A percentile compares a stretch with the other conserved stretches of the same genome.
These are phyloP conservation scores for Capreolus pygargus DNA, from an alignment of 2,113 vertebrate genomes.

Conservation along the genomic window DNA sequence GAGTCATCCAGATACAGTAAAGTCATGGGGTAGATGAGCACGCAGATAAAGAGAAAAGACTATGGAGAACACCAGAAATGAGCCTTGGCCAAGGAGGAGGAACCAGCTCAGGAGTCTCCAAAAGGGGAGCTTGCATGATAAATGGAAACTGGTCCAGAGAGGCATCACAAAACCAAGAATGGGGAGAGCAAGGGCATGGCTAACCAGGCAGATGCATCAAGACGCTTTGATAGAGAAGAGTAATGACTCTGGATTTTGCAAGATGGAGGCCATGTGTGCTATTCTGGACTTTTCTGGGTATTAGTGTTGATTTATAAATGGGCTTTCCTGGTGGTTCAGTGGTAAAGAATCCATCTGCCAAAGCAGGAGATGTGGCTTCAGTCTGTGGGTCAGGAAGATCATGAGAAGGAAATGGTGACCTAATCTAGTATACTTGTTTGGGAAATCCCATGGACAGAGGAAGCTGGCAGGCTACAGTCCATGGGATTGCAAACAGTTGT, in stretches of 20 bases:
- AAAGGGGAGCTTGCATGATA: not conserved
- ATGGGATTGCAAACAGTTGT: not conserved
- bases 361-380: not conserved
- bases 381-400: not conserved
- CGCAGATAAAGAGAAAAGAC: not conserved
- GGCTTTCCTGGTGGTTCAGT: not conserved
- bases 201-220: rapidly evolving
- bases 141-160: not conserved
- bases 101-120: too few species aligned
- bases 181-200: too few species aligned
- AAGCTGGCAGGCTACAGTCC: not conserved
- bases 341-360: not conserved
- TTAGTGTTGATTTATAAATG: not conserved
- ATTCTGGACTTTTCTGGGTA: not conserved
- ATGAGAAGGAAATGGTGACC: not conserved
- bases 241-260: not conserved
- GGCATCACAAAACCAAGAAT: not conserved
- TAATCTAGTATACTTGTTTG: not conserved
- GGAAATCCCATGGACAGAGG: not conserved
- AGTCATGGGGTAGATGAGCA: not conserved
- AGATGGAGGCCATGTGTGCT: not conserved
- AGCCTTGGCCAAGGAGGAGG: not conserved
- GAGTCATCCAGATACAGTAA: not conserved
- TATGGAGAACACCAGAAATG: not conserved
- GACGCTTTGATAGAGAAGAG: too few species aligned